Evolutionary conservation across 1,140 invertebrate species (phyloP).

Genomic region (Danaus melanippus): DNA sequence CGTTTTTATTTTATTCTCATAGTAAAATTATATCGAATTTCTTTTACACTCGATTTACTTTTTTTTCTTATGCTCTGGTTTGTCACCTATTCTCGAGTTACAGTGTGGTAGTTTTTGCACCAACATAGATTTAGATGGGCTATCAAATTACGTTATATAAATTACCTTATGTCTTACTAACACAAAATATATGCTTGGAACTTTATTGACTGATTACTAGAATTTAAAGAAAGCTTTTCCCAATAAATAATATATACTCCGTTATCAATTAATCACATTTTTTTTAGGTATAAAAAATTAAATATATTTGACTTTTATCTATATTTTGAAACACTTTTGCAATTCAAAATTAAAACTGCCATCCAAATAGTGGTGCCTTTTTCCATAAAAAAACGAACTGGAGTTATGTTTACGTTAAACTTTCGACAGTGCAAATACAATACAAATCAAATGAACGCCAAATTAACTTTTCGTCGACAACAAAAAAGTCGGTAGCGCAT

Average conservation of each 20-base stretch:
- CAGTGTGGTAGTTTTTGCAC: slow-evolving; percentile 53
- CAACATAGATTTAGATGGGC: slow-evolving; percentile 43
- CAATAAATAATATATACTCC: no score
- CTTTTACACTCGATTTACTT: slow-evolving; percentile 59
- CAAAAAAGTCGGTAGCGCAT: slow-evolving; percentile 32
- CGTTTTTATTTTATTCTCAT: slow-evolving; percentile 34
- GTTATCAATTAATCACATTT: no score
- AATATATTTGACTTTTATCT: no score
- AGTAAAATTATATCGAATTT: slow-evolving; percentile 62
- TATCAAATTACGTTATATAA: slow-evolving; percentile 41
- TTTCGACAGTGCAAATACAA: slow-evolving; percentile 25
- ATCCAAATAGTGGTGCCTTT: slow-evolving; percentile 10
- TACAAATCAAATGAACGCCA: slow-evolving; percentile 54
- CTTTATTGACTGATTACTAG: no score
- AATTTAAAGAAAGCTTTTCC: no score
- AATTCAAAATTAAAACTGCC: slow-evolving; percentile 9
- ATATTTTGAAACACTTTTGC: slow-evolving; percentile 5
- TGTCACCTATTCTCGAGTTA: slow-evolving; percentile 64
- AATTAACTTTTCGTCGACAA: slow-evolving; percentile 47
- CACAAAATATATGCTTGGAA: no score
- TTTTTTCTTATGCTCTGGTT: slow-evolving; percentile 56
- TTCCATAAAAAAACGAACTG: slow-evolving; percentile 11
- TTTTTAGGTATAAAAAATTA: no score
- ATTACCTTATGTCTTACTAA: slow-evolving; percentile 5
- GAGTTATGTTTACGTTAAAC: slow-evolving; percentile 16